These are phyloP conservation scores for Lepidochitona cinerea DNA, from an alignment of 2,888 invertebrate genomes.

Conservation along the genomic window DNA sequence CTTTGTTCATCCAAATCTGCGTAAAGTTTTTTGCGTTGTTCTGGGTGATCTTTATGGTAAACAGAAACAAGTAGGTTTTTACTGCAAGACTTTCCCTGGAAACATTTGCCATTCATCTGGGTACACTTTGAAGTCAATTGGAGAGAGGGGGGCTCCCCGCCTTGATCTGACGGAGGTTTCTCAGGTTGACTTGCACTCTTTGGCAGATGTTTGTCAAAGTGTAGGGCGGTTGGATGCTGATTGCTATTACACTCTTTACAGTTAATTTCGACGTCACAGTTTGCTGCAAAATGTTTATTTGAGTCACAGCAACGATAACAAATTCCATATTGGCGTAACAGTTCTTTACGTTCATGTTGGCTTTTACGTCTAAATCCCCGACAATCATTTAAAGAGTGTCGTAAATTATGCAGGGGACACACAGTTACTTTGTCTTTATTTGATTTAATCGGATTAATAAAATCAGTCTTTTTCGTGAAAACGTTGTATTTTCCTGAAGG, in stretches of 20 bases:
- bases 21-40: neutral
- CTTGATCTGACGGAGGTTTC: neutral
- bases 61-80: slow-evolving; percentile 10
- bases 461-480: too few relatives aligned
- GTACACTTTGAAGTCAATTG: slow-evolving; percentile 5
- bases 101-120: neutral
- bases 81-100: slow-evolving; percentile 12
- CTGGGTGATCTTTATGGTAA: neutral
- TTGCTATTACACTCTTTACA: slow-evolving; percentile 27
- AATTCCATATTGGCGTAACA: slow-evolving; percentile 17
- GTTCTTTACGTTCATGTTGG: slow-evolving; percentile 14
- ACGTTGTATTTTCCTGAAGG: too few relatives aligned
- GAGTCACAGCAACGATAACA: slow-evolving; percentile 27
- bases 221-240: slow-evolving; percentile 21
- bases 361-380: slow-evolving; percentile 15
- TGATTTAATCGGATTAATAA: too few relatives aligned
- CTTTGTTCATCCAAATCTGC: slow-evolving; percentile 17
- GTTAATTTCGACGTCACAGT: slow-evolving; percentile 16
- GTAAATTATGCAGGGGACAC: slow-evolving; percentile 16
- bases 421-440: too few relatives aligned
- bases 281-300: slow-evolving; percentile 11
- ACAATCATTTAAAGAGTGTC: slow-evolving; percentile 21
- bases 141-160: neutral
- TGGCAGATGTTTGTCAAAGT: slow-evolving; percentile 5
- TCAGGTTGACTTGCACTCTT: too few relatives aligned